These are phyloP conservation scores for Morus bassanus DNA, from an alignment of 2,797 vertebrate species.

Conservation along the genomic window DNA sequence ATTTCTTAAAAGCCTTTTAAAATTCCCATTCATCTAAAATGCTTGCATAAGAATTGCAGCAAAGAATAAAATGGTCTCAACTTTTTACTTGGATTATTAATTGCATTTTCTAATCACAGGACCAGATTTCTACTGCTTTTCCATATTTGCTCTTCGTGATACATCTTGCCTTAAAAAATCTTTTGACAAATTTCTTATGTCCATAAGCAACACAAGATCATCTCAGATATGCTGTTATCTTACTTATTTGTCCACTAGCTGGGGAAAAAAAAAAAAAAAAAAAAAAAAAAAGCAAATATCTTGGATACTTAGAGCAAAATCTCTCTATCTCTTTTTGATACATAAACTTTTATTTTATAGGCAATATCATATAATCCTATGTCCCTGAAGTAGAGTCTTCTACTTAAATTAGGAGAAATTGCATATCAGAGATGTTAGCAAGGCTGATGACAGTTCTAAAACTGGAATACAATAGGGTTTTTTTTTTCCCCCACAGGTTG, in stretches of 20 bases:
- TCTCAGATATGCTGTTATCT: background rate
- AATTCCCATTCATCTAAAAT: background rate
- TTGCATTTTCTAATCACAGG: background rate
- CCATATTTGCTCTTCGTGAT: background rate
- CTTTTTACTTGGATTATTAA: background rate
- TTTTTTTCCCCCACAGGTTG: too few relatives aligned
- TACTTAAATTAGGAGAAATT: background rate
- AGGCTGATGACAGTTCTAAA: background rate
- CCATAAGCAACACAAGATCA: background rate
- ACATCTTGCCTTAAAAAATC: background rate
- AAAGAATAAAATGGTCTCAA: background rate
- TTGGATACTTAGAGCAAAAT: background rate
- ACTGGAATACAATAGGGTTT: background rate
- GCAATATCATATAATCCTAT: background rate
- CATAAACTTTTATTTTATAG: background rate
- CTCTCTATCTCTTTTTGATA: background rate
- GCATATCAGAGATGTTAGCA: background rate
- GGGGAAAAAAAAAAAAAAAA: too few relatives aligned
- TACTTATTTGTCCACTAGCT: background rate
- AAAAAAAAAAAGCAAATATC: background rate
- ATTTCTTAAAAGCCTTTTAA: background rate
- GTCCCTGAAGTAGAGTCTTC: background rate
- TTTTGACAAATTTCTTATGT: background rate
- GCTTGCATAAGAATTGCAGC: background rate
- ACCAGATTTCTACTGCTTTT: background rate